Conservation (phyloP, 2,113 vertebrate species). For the Nothocercus julius region DNA sequence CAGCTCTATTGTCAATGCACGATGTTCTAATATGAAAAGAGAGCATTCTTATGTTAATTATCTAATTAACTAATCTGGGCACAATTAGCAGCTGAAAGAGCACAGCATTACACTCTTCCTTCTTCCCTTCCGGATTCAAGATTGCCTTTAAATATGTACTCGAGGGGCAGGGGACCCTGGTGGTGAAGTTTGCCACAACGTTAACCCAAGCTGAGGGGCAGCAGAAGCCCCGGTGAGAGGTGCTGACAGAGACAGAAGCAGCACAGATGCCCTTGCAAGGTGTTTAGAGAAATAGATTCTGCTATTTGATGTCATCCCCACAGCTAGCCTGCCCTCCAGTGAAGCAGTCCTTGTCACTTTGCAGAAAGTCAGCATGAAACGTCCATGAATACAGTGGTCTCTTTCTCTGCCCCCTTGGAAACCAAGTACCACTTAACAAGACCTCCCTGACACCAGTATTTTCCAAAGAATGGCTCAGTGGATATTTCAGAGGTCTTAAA, state of each 20-base stretch:
- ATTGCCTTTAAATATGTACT: conserved; percentile 49
- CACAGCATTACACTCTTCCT: conserved; percentile 53
- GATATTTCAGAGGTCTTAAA: conserved; percentile 30
- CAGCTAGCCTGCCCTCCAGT: background rate
- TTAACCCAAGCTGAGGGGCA: background rate
- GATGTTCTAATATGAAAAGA: conserved; percentile 70
- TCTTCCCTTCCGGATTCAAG: conserved; percentile 44
- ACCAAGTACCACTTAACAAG: background rate
- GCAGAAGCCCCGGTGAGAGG: background rate
- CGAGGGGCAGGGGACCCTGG: conserved; percentile 12
- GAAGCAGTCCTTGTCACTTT: background rate
- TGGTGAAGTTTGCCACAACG: background rate
- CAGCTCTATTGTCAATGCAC: conserved; percentile 68
- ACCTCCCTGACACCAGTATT: background rate
- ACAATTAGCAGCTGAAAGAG: conserved; percentile 69
- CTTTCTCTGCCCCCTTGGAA: background rate
- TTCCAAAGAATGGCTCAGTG: background rate
- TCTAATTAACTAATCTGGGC: conserved; percentile 73
- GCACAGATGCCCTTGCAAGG: background rate
- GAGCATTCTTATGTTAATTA: conserved; percentile 73
- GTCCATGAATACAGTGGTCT: background rate
- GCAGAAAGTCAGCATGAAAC: background rate
- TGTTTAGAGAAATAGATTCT: background rate
- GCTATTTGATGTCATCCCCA: background rate
- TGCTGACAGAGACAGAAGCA: background rate